Conservation (phyloP, 2,888 invertebrate genomes). For the Drosophila yooni region DNA sequence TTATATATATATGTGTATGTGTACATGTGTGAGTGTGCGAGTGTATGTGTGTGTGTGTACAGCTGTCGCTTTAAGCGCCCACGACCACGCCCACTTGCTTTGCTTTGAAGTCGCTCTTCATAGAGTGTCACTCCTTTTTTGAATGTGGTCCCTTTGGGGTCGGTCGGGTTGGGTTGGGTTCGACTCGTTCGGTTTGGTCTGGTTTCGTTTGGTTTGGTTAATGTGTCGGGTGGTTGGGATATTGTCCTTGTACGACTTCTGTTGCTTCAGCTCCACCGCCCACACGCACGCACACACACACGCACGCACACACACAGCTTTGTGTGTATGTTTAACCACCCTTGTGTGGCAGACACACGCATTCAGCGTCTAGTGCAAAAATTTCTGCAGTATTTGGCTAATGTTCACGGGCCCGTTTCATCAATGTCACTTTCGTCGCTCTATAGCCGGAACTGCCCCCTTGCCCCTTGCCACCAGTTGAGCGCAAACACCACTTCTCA, state of each 20-base stretch:
- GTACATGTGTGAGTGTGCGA: background rate
- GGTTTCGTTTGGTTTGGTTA: slow-evolving; percentile 1
- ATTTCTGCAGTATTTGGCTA: slow-evolving; percentile 70
- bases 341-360: slow-evolving; percentile 16
- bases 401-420: slow-evolving; percentile 72
- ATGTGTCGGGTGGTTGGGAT: slow-evolving; percentile 20
- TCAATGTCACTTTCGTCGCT: slow-evolving; percentile 58
- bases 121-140: slow-evolving; percentile 37
- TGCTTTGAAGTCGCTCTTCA: slow-evolving; percentile 51
- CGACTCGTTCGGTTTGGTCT: background rate
- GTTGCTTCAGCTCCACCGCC: slow-evolving; percentile 56
- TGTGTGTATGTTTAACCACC: slow-evolving; percentile 30
- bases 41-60: background rate
- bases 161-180: slow-evolving; percentile 1
- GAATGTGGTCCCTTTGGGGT: slow-evolving; percentile 32
- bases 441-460: slow-evolving; percentile 7
- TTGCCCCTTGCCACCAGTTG: background rate
- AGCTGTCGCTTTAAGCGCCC: slow-evolving; percentile 16
- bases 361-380: slow-evolving; percentile 49
- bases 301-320: slow-evolving; percentile 3
- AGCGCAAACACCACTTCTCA: slow-evolving; percentile 49
- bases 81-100: slow-evolving; percentile 28
- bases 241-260: slow-evolving; percentile 73
- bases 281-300: background rate
- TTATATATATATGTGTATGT: background rate